Evolutionary conservation across 2,888 invertebrate species (phyloP).

Genomic region (Eupithecia pulchellata): DNA sequence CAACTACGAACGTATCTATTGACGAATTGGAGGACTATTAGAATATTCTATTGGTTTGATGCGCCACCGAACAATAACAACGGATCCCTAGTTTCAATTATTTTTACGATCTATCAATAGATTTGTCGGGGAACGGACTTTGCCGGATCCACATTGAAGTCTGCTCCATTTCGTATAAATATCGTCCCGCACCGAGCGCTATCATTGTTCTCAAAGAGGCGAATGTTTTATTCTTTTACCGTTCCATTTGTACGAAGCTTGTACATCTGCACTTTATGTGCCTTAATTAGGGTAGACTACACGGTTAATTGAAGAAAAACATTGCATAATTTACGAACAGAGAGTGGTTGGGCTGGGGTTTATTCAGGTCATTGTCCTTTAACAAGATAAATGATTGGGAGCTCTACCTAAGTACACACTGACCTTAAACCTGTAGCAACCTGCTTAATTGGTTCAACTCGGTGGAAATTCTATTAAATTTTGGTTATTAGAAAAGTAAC

Average conservation of each 20-base stretch:
- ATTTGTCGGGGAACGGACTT: background rate
- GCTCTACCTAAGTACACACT: conserved; percentile 7
- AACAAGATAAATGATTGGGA: background rate
- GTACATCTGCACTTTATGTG: conserved; percentile 61
- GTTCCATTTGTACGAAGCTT: conserved; percentile 70
- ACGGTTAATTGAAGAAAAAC: conserved; percentile 79
- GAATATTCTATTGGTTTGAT: background rate
- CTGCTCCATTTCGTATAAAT: conserved; percentile 2
- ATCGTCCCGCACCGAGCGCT: background rate
- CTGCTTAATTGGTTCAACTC: background rate
- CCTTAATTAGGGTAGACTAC: conserved; percentile 72
- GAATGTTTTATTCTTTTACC: conserved; percentile 65
- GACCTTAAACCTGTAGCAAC: background rate
- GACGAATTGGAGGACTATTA: background rate
- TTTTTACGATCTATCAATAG: conserved; percentile 8
- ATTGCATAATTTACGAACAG: conserved; percentile 71
- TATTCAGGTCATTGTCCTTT: conserved; percentile 16
- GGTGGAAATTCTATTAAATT: background rate
- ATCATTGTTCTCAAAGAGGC: conserved; percentile 68
- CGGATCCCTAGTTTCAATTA: conserved; percentile 3
- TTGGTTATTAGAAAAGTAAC: background rate
- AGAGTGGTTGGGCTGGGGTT: conserved; percentile 17
- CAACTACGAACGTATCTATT: no score
- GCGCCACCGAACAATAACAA: background rate
- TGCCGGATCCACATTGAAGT: conserved; percentile 4